phyloP scores from a whole-genome alignment of 1,140 invertebrate genomes.

The Leucophenga varia region DNA sequence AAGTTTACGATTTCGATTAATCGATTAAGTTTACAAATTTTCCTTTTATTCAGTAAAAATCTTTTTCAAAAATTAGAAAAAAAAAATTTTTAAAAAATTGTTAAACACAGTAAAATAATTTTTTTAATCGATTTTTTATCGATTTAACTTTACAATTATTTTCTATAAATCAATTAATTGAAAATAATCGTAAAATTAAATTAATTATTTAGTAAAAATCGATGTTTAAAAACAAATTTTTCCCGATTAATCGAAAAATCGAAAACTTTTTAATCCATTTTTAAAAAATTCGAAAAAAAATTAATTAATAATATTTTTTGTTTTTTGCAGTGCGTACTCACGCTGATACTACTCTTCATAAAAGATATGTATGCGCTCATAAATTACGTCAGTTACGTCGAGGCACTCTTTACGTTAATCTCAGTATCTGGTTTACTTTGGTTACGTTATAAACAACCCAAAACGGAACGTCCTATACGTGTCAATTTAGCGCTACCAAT shows the following conservation, averaged over 20 bases:
- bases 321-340: slow-evolving; percentile 73
- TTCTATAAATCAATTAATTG: neutral
- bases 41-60: no score
- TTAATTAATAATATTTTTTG: slow-evolving; percentile 29
- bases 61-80: no score
- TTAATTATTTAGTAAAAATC: neutral
- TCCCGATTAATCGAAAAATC: no score
- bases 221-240: no score
- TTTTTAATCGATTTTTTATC: no score
- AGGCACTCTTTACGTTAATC: slow-evolving; percentile 88
- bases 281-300: slow-evolving; percentile 6
- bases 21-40: no score
- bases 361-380: slow-evolving; percentile 89
- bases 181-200: neutral
- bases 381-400: slow-evolving; percentile 91
- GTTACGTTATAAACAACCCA: slow-evolving; percentile 76
- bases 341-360: slow-evolving; percentile 77
- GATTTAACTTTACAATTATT: no score
- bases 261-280: no score
- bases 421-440: slow-evolving; percentile 86
- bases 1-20: no score
- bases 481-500: slow-evolving; percentile 73
- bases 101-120: no score
- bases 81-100: no score
- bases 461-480: slow-evolving; percentile 73